Base-by-base conservation (phyloP, 1,140 invertebrate species). In the Drosophila aff. region DNA sequence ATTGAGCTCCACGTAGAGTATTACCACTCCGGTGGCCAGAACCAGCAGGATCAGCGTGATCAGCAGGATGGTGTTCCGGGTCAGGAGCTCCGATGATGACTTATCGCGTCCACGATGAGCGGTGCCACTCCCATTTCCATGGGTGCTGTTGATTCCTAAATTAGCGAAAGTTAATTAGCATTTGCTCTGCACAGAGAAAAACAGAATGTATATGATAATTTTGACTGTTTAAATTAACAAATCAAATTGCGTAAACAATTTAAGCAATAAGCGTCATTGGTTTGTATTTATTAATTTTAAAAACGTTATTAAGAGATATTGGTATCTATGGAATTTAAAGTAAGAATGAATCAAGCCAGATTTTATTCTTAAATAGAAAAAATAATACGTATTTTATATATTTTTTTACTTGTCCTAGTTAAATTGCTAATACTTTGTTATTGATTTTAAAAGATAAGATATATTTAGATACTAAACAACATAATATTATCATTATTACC, bases 91-190 rank as follows among this genome's bases (percentile, higher is more conserved):
- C 0, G 82, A 66, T 43, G 67, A 69, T 6, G 79, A 28, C 18
- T 40, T 74, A 38, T 66, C 47, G 15, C 52, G 46, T 4, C 43
- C 43, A 18, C 62, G 57, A 3, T 65, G 43, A 5, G 59, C 47
- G 41, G 52, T 58, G 57, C 23, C 73, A 43, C 44, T 75, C n/a
- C 58, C 76, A 49, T 62, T 79, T 10, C 31, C 33, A 23, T 47
- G 63, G 44, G 15, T 55, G 65, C 79, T 82, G 58, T 74, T 91
- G 40, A 92, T 89, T 76, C 91, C 91, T 92, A 33, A 41, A 59
- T 38, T 55, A 68, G 63, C 49, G 23, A 55, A 68, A 71, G 63
- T 55, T 26, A 38, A 71, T 71, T 68, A 71, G 49, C 49, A 55
- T 67, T 44, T 66, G n/a, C n/a, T 64, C 8, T 43, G 49, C 18